Evolutionary conservation across 2,797 vertebrate genomes (phyloP).

Genomic region (Pangasius macronema): DNA sequence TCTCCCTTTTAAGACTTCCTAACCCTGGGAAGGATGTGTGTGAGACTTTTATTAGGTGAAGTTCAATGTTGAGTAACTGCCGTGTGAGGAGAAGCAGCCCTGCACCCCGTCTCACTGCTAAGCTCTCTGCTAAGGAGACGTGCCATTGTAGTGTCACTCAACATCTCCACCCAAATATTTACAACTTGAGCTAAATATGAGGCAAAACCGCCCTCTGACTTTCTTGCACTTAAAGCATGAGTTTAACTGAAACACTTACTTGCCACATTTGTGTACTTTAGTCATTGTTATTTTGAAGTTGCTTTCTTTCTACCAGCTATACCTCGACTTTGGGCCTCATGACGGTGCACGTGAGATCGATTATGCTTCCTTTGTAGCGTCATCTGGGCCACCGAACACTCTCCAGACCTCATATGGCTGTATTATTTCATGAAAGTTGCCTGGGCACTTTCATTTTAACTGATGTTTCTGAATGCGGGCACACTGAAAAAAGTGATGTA

Average conservation of each 20-base stretch:
- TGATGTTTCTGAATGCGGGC: conserved; percentile 39
- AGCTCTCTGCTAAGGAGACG: conserved; percentile 61
- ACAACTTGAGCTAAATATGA: conserved; percentile 52
- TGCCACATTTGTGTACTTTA: conserved; percentile 29
- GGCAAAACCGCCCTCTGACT: conserved; percentile 35
- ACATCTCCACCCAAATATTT: conserved; percentile 57
- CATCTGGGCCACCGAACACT: conserved; percentile 54
- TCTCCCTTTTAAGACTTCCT: conserved; percentile 39
- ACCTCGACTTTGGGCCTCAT: conserved; percentile 60
- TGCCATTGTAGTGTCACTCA: conserved; percentile 46
- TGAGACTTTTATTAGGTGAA: conserved; percentile 71
- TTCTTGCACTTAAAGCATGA: conserved; percentile 13
- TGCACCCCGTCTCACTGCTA: conserved; percentile 14
- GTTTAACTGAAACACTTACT: conserved; percentile 24
- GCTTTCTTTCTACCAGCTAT: conserved; percentile 63
- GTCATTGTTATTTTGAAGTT: conserved; percentile 66
- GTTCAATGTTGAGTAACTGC: conserved; percentile 65
- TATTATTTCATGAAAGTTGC: conserved; percentile 63
- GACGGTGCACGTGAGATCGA: conserved; percentile 66
- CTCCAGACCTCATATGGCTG: conserved; percentile 59
- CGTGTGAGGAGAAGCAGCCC: conserved; percentile 58
- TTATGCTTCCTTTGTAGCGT: conserved; percentile 65
- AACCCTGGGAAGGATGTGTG: conserved; percentile 48
- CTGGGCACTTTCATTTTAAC: conserved; percentile 48
- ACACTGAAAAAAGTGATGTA: neutral